Percentiles rank a stretch among this genome's conserved stretches.
phyloP scores from a whole-genome alignment of 2,888 invertebrate species.

The Adelognathus sp. region DNA sequence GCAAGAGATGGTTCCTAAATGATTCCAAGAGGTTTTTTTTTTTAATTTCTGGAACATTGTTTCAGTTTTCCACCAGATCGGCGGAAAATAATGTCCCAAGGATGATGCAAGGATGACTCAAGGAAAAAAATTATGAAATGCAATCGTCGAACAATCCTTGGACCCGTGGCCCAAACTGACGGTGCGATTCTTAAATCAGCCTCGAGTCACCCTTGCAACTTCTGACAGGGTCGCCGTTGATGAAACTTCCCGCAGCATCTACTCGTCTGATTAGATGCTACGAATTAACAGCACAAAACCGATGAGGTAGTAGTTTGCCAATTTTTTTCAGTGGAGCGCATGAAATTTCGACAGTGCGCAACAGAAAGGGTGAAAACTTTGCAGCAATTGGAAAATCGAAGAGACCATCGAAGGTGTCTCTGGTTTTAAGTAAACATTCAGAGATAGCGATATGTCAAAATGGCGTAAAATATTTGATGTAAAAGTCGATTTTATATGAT shows the following conservation, averaged over 20 bases:
- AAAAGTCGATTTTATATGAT: not conserved
- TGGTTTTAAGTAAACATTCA: no score
- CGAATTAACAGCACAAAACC: not conserved
- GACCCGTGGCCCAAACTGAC: no score
- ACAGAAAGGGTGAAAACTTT: not conserved
- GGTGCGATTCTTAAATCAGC: no score
- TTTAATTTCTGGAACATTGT: no score
- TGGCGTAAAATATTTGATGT: not conserved
- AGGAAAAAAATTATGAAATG: not conserved
- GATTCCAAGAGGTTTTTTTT: no score
- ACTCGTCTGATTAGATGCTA: not conserved
- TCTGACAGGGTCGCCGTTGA: not conserved
- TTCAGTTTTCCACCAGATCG: no score
- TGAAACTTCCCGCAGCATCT: not conserved
- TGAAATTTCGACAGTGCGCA: not conserved
- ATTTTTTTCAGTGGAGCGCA: not conserved
- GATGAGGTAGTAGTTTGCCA: not conserved
- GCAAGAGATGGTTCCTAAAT: no score
- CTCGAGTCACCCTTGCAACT: no score
- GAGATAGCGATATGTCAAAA: not conserved
- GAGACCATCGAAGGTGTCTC: not conserved
- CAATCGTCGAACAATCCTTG: not conserved
- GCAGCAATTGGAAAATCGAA: not conserved
- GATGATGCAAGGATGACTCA: not conserved
- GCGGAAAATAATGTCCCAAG: not conserved